Conservation (phyloP, 2,888 invertebrate species). For the Carabus problematicus region DNA sequence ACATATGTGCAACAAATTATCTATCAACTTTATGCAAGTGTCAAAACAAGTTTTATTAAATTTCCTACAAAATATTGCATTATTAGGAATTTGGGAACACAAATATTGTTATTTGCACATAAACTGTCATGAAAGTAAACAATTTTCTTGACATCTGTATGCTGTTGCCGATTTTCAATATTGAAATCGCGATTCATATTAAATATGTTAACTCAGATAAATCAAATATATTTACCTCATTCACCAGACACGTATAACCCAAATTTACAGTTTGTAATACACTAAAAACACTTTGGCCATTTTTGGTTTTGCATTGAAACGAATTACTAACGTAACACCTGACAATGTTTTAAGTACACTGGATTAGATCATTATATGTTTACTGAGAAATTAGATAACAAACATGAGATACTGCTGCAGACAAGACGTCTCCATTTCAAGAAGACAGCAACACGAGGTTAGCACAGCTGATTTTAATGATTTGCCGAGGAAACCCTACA, state of each 20-base stretch:
- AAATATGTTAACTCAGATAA: too few species aligned
- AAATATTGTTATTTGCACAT: too few species aligned
- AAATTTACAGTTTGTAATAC: background rate
- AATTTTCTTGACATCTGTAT: too few species aligned
- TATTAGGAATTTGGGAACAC: too few species aligned
- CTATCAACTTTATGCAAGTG: too few species aligned
- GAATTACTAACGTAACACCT: background rate
- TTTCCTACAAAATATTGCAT: too few species aligned
- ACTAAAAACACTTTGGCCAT: background rate
- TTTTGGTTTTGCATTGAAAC: background rate
- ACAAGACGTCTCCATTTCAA: slow-evolving; percentile 33
- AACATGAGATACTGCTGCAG: slow-evolving; percentile 8
- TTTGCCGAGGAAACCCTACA: slow-evolving; percentile 11
- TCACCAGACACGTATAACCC: background rate
- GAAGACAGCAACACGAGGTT: slow-evolving; percentile 21
- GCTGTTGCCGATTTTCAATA: too few species aligned
- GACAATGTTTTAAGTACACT: slow-evolving; percentile 3
- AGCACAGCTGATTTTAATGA: slow-evolving; percentile 39
- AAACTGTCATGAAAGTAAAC: too few species aligned
- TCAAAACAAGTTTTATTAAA: too few species aligned
- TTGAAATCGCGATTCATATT: too few species aligned
- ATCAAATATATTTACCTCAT: background rate
- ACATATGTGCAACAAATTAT: too few species aligned
- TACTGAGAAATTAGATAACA: slow-evolving; percentile 13
- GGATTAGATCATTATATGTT: background rate